Evolutionary conservation across 2,797 vertebrate genomes (phyloP), one percentile per base, ranked within the genome.

Genomic region (Sternarchorhynchus goeldii): DNA sequence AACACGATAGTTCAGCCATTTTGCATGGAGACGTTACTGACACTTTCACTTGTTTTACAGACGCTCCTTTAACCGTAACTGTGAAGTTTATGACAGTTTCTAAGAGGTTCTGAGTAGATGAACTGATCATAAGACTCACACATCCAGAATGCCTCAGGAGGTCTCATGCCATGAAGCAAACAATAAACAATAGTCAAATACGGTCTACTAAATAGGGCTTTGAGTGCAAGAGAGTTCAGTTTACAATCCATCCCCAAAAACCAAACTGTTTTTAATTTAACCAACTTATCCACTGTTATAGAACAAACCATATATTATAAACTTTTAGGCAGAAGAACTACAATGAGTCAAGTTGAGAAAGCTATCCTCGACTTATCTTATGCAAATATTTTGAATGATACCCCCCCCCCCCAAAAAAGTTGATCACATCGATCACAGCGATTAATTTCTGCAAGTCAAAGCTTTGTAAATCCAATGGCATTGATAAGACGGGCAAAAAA

Each of bases 1-100:
- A 68, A 39, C 50, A 62, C 41, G 65, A 72, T 1, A 31, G 68
- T 10, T 77, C 2, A 29, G 31, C 45, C 70, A 36, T 31, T 21
- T 56, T 16, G 1, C 5, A 50, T 8, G 12, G 2, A 31, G 32
- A 29, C 1, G 10, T 25, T 34, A 6, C 4, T 7, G 5, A 45
- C 34, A 65, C 62, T n/a, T 39, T 20, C 5, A 39, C 29, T 64
- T 41, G 1, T 50, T 50, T 32, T 69, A 2, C 2, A 29, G 3
- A 7, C 4, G 16, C 20, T 17, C 39, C 1, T 50, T 21, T 17
- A 14, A 21, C 45, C 5, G 4, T 16, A 25, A 16, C 50, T 32
- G 29, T 56, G 17, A 70, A 69, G 18, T 7, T 20, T 53, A 45
- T 3, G 29, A 36, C 8, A 4, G n/a, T n/a, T 45, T 14, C 7